phyloP scores from a whole-genome alignment of 2,797 vertebrate species.

The Macrochelys suwanniensis region DNA sequence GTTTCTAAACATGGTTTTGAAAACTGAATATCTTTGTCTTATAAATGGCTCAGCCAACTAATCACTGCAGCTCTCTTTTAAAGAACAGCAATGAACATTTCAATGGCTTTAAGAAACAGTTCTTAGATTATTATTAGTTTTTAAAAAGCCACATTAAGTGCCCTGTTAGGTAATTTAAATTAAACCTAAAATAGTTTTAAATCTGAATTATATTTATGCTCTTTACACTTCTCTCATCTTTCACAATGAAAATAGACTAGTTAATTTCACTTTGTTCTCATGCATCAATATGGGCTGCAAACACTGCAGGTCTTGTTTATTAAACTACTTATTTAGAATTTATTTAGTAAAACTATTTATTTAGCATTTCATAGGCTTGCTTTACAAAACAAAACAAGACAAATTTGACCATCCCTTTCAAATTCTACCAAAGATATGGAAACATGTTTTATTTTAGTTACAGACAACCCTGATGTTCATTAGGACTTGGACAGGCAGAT shows the following conservation, averaged over 20 bases:
- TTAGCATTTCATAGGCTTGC: background rate
- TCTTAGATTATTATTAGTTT: background rate
- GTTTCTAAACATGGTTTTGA: background rate
- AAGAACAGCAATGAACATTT: background rate
- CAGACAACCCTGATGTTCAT: background rate
- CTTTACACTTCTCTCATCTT: background rate
- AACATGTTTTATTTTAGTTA: too few species aligned
- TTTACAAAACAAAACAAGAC: background rate
- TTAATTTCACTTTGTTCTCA: background rate
- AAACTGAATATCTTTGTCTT: background rate
- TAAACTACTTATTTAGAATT: too few species aligned
- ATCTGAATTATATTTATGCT: background rate
- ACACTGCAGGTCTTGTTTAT: background rate
- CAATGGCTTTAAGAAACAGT: background rate
- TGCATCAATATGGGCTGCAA: background rate
- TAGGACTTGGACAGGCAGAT: background rate
- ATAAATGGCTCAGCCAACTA: background rate
- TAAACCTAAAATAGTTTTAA: background rate
- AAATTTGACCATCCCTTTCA: background rate
- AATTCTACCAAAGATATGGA: background rate
- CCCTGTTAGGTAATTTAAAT: too few species aligned
- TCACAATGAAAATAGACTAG: background rate
- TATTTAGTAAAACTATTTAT: background rate
- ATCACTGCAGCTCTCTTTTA: background rate
- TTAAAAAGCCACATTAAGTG: background rate